Base-by-base conservation (phyloP, 2,113 vertebrate species). In the Motacilla tschutschensis region DNA sequence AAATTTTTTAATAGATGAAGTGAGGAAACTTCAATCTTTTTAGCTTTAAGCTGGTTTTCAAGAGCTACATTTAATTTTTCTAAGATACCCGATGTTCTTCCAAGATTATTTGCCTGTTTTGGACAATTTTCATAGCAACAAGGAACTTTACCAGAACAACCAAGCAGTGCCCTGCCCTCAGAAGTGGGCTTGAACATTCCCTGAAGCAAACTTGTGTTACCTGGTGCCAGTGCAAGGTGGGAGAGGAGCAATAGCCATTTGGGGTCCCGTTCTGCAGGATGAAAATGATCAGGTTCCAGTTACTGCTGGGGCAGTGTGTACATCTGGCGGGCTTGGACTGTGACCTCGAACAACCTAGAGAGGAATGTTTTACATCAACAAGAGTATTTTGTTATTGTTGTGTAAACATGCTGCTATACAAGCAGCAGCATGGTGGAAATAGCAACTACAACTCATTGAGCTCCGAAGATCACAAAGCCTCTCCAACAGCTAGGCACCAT, bases 1-100 rank as follows among this genome's bases (percentile, higher is more conserved):
- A 87, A 89, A 50, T 90, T 90, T 13, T 48, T 95, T 51, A 90
- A 44, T 33, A 94, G 81, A 24, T 78, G 70, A 83, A 93, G 90
- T 76, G 62, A 90, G 63, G 58, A 95, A 91, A 91, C 73, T 46
- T 94, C 35, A 73, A 93, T 89, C 16, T 17, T 64, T 35, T 72
- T 15, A 89, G 47, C 83, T 78, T 77, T 90, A 69, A 66, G 8
- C 12, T 36, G 24, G 1, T 36, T 89, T 69, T 69, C 38, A 51
- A 51, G 38, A 41, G 16, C 48, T 46, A 31, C 6, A 6, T 40
- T 51, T 54, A 35, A 14, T 65, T 91, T 22, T 76, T 70, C 50
- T 57, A 5, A 40, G 29, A 55, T 36, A 17, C 6, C 13, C 40
- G 18, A 3, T 36, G 20, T 83, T 77, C 26, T 47, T 77, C 47